Evolutionary conservation across 2,113 vertebrate genomes (phyloP), one percentile per base, ranked within the genome.

Genomic region (Myrmecobius fasciatus): DNA sequence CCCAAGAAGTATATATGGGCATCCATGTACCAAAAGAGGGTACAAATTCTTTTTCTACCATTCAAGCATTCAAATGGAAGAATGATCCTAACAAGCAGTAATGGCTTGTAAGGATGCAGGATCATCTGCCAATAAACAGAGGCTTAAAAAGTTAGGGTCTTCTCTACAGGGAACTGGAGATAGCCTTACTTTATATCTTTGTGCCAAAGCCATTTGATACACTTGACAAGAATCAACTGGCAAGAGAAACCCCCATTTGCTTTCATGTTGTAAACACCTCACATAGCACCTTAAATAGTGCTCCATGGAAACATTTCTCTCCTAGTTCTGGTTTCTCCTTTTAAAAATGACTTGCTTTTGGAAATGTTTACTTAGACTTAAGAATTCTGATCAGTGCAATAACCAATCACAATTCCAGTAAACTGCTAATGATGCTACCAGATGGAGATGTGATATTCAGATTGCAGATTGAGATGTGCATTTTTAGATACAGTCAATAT

Each of bases 121-220:
- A 52, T 31, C 92, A 56, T 92, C 92, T 89, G 56, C 92, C 89
- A 91, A 96, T 96, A 96, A 97, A 94, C 94, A 92, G 96, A 96
- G 93, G 93, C 94, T 97, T 95, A 89, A n/a, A 92, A 95, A 48
- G 91, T 95, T 90, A 91, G 90, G 8, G 31, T 94, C 94, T 95
- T 93, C 92, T 93, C 91, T 89, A 60, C 92, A 89, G 91, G 54
- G 94, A 51, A 53, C 96, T 93, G 95, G 97, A 93, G 75, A 25
- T 3, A 2, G 91, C 53, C 89, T 56, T 43, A 26, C 12, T 12
- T 31, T 52, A 89, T 53, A 5, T 25, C 31, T 52, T 0, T 0
- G 47, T 11, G 36, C 46, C 91, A 91, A 36, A 75, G n/a, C 48
- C 8, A 6, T 28, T 8, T 24, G 60, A 52, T 0, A 31, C 91